These are phyloP conservation scores for Oceanodroma tethys DNA, from an alignment of 2,113 vertebrate species.

Conservation along the genomic window DNA sequence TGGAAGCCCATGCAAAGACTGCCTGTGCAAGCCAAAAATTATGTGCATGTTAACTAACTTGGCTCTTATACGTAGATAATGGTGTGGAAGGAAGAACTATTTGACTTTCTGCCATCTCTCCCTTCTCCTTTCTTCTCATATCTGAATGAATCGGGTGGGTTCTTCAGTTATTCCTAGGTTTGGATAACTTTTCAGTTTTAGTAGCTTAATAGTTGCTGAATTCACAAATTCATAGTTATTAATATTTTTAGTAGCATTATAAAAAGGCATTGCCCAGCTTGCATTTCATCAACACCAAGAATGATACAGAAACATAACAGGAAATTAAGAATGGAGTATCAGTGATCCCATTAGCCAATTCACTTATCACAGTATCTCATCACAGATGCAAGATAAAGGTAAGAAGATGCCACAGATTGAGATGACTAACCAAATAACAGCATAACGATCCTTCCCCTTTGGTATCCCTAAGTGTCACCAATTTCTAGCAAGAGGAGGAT, in stretches of 20 bases:
- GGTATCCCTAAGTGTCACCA: neutral
- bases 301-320: neutral
- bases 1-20: neutral
- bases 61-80: neutral
- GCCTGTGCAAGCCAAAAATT: neutral
- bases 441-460: neutral
- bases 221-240: neutral
- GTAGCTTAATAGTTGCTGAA: neutral
- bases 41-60: neutral
- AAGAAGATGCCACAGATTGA: neutral
- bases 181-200: neutral
- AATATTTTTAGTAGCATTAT: neutral
- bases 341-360: neutral
- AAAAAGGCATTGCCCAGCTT: neutral
- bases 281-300: neutral
- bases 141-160: rapidly evolving
- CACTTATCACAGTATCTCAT: neutral
- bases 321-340: neutral
- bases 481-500: neutral
- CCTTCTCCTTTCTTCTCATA: neutral
- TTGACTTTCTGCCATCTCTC: neutral
- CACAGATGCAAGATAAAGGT: neutral
- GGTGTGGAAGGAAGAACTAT: neutral
- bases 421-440: neutral
- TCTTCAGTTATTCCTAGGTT: neutral